These are phyloP conservation scores for Spheniscus humboldti DNA, from an alignment of 2,797 vertebrate species.

Conservation along the genomic window DNA sequence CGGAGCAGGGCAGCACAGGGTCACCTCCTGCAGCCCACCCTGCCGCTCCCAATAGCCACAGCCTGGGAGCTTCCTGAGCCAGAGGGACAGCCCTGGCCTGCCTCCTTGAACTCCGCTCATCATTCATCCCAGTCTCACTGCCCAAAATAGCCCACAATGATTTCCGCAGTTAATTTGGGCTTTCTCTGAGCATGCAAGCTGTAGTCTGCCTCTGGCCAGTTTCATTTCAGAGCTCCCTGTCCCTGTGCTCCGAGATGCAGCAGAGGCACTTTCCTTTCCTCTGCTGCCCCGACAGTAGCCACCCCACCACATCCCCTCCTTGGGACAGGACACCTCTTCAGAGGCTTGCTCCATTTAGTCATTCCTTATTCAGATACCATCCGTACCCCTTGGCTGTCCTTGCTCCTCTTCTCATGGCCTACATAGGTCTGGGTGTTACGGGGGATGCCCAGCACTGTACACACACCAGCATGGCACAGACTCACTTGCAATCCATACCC, in stretches of 20 bases:
- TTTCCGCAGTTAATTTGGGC: neutral
- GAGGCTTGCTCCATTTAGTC: neutral
- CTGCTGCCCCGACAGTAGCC: neutral
- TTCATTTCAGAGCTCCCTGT: neutral
- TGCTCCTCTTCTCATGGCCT: fast-evolving
- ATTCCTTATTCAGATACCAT: neutral
- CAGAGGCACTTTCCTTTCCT: neutral
- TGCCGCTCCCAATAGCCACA: neutral
- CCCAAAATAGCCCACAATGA: slow-evolving; percentile 30
- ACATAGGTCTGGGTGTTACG: neutral
- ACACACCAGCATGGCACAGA: neutral
- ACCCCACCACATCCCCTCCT: neutral
- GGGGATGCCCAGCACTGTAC: neutral
- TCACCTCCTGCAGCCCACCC: neutral
- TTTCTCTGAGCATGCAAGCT: neutral
- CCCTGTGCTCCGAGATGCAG: neutral
- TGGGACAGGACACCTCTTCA: neutral
- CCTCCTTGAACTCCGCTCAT: neutral
- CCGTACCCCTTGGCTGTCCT: neutral
- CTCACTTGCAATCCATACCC: neutral
- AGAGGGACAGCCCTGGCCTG: neutral
- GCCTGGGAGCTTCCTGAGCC: neutral
- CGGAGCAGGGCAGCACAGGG: neutral
- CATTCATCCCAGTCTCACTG: neutral
- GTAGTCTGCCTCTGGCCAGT: neutral